Conservation (phyloP, 2,797 vertebrate species). For the Streptopelia turtur region DNA sequence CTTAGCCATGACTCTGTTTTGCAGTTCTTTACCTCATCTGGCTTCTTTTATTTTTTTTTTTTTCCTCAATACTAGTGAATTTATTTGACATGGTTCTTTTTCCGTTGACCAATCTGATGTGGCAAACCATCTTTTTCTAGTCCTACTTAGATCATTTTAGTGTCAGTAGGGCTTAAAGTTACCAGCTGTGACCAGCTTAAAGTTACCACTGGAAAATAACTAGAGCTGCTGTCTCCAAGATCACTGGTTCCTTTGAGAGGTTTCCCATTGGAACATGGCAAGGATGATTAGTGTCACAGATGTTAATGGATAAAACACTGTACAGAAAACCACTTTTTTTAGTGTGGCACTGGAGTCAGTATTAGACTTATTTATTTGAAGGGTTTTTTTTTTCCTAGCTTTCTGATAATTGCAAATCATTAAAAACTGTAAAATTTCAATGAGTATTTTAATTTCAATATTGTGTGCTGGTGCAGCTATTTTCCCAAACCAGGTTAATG, state of each 20-base stretch:
- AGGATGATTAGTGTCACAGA: not conserved
- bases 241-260: not conserved
- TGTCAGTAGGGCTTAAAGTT: not conserved
- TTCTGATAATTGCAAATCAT: not conserved
- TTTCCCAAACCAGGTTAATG: not conserved
- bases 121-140: not conserved
- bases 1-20: not conserved
- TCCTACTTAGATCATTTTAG: not conserved
- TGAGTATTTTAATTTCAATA: not conserved
- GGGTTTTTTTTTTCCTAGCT: not conserved
- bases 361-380: not conserved
- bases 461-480: rapidly evolving
- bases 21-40: not conserved
- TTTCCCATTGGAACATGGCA: not conserved
- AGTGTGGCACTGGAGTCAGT: not conserved
- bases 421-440: not conserved
- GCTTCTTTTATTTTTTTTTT: too few species aligned
- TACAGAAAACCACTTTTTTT: not conserved
- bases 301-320: conserved; percentile 5
- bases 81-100: not conserved
- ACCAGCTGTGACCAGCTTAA: not conserved
- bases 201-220: not conserved
- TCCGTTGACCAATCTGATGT: not conserved
- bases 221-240: not conserved
- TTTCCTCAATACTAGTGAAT: not conserved